Conservation (phyloP, 2,797 vertebrate genomes). For the Lutjanus argentimaculatus region DNA sequence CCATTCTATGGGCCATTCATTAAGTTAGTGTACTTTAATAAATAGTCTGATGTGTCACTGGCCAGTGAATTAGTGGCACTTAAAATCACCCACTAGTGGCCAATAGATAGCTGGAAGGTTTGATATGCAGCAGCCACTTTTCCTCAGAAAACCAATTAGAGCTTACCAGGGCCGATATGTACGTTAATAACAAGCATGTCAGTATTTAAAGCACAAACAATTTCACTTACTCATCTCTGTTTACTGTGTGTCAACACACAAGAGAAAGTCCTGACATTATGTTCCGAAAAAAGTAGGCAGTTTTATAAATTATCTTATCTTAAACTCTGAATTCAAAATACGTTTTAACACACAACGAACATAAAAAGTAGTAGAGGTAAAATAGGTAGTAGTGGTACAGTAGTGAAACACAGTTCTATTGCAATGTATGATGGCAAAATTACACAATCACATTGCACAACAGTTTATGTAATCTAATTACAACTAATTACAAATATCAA, state of each 20-base stretch:
- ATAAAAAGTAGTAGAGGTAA: not conserved
- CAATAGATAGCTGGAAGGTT: slow-evolving; percentile 74
- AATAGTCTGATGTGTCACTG: slow-evolving; percentile 88
- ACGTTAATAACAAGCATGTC: slow-evolving; percentile 33
- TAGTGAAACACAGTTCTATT: not conserved
- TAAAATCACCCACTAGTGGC: slow-evolving; percentile 81
- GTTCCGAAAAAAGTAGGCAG: not conserved
- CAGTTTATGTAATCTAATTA: not conserved
- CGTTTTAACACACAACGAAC: not conserved
- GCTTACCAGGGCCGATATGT: slow-evolving; percentile 21
- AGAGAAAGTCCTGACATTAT: not conserved
- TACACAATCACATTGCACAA: not conserved
- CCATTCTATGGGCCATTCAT: slow-evolving; percentile 89
- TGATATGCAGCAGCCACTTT: slow-evolving; percentile 71
- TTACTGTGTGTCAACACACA: slow-evolving; percentile 11
- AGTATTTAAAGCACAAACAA: slow-evolving; percentile 25
- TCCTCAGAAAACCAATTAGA: slow-evolving; percentile 65
- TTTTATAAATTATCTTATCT: not conserved
- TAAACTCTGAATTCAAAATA: not conserved
- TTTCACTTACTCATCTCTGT: slow-evolving; percentile 7
- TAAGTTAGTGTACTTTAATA: slow-evolving; percentile 89
- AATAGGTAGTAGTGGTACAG: not conserved
- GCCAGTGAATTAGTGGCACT: slow-evolving; percentile 87
- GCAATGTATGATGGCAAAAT: not conserved
- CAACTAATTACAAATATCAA: too few species aligned